Percentiles rank a stretch among this genome's conserved stretches.
Evolutionary conservation across 2,113 vertebrate species (phyloP).

Genomic region (Etheostoma cragini): DNA sequence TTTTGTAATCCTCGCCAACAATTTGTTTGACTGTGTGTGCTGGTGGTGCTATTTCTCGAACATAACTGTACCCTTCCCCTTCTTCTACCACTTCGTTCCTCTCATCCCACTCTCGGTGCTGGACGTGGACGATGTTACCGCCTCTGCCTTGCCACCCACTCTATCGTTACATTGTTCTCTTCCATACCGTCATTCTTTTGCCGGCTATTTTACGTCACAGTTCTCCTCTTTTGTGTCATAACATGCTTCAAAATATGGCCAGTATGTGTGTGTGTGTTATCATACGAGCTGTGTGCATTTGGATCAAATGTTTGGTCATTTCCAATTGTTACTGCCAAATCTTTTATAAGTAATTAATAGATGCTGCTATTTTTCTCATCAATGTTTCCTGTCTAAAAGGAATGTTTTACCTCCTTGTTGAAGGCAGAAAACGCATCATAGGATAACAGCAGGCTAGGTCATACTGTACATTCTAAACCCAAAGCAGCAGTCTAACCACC

Average conservation of each 20-base stretch:
- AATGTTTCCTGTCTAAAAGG: slow-evolving; percentile 33
- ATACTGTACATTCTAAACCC: slow-evolving; percentile 75
- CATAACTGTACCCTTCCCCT: slow-evolving; percentile 65
- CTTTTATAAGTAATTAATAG: slow-evolving; percentile 6
- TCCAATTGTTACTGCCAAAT: slow-evolving; percentile 6
- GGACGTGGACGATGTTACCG: slow-evolving; percentile 73
- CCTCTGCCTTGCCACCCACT: slow-evolving; percentile 72
- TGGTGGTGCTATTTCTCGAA: slow-evolving; percentile 47
- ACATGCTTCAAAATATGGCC: slow-evolving; percentile 16
- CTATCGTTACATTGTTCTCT: slow-evolving; percentile 67
- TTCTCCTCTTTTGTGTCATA: slow-evolving; percentile 38
- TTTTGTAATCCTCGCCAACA: slow-evolving; percentile 5
- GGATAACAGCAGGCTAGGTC: slow-evolving; percentile 81
- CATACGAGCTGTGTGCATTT: slow-evolving; percentile 10
- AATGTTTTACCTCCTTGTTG: slow-evolving; percentile 37
- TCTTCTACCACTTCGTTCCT: slow-evolving; percentile 59
- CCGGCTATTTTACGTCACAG: slow-evolving; percentile 37
- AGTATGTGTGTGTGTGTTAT: slow-evolving; percentile 32
- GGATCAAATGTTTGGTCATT: slow-evolving; percentile 17
- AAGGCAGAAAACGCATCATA: slow-evolving; percentile 61
- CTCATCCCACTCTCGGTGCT: slow-evolving; percentile 74
- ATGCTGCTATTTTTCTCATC: slow-evolving; percentile 5
- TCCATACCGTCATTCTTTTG: slow-evolving; percentile 42
- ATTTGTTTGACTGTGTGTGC: slow-evolving; percentile 38
- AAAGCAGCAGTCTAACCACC: slow-evolving; percentile 77